Base-by-base conservation (phyloP, 2,888 invertebrate species). In the Drosophila austrosaltans region DNA sequence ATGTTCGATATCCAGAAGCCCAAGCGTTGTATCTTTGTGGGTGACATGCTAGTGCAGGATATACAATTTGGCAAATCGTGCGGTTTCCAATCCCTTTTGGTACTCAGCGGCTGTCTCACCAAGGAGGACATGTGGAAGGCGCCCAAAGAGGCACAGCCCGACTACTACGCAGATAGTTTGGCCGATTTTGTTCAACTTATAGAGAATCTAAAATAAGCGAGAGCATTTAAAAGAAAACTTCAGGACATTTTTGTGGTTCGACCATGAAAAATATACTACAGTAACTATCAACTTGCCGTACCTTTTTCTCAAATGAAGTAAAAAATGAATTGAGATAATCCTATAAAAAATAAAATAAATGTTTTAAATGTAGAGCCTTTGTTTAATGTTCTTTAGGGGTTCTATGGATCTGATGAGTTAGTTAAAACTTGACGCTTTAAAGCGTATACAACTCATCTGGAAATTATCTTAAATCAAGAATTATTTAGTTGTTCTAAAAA, bases 41-140 rank as follows among this genome's bases (percentile, higher is more conserved):
- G 97, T 48, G 97, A 97, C 91, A 95, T 96, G 95, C 94, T 96
- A 56, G 95, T 95, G 69, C 96, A 97, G 86, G 97, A 97, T 91
- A 94, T 97, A 56, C 93, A 94, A 2, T 94, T 97, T 79, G 97
- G 96, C 0, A 94, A 93, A 72, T 93, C 93, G 7, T 94, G 94
- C 75, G 96, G 96, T 0, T 94, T 96, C 89, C 94, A 94, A 85
- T 96, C 97, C 0, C 90, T 97, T 36, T 92, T 97, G 10, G 95
- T 97, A 0, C 93, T 96, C 6, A 95, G 95, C 0, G 92, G 92
- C n/a, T 81, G 80, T 16, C 77, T 82, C 7, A 78, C 81, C 54
- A 88, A 87, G 44, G 83, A 86, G 42, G 79, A 90, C 8, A 90
- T 91, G 90, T 44, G 82, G 7, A 66, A 71, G 10, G 81, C 89